These are phyloP conservation scores for Carduelis carduelis DNA, from an alignment of 2,797 vertebrate species.

Conservation along the genomic window DNA sequence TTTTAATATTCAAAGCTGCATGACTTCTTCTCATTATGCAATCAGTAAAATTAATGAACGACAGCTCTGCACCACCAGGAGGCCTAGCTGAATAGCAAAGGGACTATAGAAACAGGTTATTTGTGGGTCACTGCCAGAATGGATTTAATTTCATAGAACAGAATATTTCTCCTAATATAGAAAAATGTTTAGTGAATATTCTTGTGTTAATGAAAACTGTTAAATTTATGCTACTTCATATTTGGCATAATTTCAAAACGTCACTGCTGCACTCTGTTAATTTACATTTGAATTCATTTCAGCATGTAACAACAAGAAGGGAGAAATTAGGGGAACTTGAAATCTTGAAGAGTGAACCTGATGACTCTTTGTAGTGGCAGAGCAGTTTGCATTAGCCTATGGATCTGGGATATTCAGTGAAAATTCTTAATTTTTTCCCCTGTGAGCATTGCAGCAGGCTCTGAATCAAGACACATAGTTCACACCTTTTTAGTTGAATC, in stretches of 20 bases:
- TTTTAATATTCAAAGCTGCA: slow-evolving; percentile 63
- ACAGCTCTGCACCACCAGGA: slow-evolving; percentile 51
- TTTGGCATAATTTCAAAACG: neutral
- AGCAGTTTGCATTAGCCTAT: neutral
- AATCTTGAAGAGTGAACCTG: neutral
- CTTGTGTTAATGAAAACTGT: slow-evolving; percentile 36
- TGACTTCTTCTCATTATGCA: slow-evolving; percentile 62
- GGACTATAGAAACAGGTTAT: slow-evolving; percentile 40
- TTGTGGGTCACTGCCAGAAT: slow-evolving; percentile 48
- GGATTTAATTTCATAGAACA: slow-evolving; percentile 20
- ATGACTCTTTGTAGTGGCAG: neutral
- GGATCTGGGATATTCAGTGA: neutral
- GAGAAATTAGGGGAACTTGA: neutral
- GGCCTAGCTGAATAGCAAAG: slow-evolving; percentile 25
- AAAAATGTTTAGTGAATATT: slow-evolving; percentile 40
- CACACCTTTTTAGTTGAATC: neutral
- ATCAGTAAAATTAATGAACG: slow-evolving; percentile 68
- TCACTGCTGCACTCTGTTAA: neutral
- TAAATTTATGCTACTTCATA: slow-evolving; percentile 17
- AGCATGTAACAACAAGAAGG: neutral
- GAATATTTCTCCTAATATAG: slow-evolving; percentile 19
- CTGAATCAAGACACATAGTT: neutral
- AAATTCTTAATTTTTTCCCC: neutral
- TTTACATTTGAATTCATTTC: neutral
- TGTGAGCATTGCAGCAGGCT: neutral